Percentiles rank a stretch among this genome's conserved stretches.
Conservation (phyloP, 2,113 vertebrate genomes). For the Sinocyclocheilus anophthalmus region DNA sequence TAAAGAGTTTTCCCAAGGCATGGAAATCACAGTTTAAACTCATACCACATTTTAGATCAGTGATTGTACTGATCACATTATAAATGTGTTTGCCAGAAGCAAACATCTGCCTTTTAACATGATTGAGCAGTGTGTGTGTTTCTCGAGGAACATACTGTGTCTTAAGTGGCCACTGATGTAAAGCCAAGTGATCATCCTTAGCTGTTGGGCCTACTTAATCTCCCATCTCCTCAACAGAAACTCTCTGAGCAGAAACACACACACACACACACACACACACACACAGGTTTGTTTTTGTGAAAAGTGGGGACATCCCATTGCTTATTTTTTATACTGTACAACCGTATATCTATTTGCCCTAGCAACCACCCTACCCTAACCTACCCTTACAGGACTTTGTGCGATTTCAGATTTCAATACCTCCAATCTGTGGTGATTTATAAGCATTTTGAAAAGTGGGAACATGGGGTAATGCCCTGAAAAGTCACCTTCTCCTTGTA, state of each 20-base stretch:
- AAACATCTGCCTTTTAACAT: constrained; percentile 40
- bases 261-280: background rate
- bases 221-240: background rate
- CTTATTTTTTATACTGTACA: no score
- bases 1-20: constrained; percentile 25
- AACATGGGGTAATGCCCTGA: no score
- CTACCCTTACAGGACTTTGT: no score
- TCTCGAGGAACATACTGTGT: constrained; percentile 5
- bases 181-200: background rate
- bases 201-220: constrained; percentile 3
- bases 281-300: no score
- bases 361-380: no score
- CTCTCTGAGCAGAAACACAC: background rate
- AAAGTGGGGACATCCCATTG: no score
- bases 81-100: constrained; percentile 12
- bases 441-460: no score
- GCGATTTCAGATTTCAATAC: no score
- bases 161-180: constrained; percentile 21
- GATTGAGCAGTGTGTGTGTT: constrained; percentile 27
- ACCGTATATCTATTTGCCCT: no score
- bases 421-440: no score
- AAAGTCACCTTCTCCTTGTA: no score
- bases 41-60: constrained; percentile 42
- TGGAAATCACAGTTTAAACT: constrained; percentile 32
- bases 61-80: constrained; percentile 22